A percentile compares a stretch with the other conserved stretches of the same genome.
Conservation (phyloP, 1,140 invertebrate species). For the Oscheius sp. region DNA sequence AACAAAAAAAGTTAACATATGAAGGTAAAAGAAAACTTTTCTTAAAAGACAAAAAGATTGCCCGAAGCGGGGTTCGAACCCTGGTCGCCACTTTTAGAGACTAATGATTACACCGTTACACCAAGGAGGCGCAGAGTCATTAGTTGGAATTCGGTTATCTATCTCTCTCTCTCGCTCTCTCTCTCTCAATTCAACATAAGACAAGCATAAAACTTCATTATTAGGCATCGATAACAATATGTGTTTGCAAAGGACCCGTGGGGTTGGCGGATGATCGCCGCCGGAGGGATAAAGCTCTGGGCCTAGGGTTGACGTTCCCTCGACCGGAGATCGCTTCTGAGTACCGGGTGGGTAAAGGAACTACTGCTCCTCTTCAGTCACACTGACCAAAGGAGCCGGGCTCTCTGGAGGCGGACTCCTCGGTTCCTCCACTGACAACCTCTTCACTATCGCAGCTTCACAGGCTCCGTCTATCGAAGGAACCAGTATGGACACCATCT, state of each 20-base stretch:
- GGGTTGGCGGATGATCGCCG: too few species aligned
- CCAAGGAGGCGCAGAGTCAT: too few species aligned
- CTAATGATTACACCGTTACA: too few species aligned
- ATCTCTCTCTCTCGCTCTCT: too few species aligned
- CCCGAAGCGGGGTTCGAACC: too few species aligned
- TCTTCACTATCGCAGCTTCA: slow-evolving; percentile 29
- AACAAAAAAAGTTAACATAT: neutral
- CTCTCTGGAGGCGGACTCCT: slow-evolving; percentile 6
- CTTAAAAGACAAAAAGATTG: neutral
- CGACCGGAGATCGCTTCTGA: neutral
- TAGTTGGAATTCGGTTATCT: too few species aligned
- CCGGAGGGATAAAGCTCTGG: neutral
- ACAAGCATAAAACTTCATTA: too few species aligned
- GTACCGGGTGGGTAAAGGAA: neutral
- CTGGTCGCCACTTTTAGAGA: too few species aligned
- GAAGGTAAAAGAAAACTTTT: neutral
- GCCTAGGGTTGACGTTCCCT: neutral
- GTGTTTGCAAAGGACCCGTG: too few species aligned
- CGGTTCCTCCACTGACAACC: slow-evolving; percentile 8
- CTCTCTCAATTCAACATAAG: too few species aligned
- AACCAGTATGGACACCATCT: slow-evolving; percentile 33
- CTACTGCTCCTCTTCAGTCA: slow-evolving; percentile 24
- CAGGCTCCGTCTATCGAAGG: slow-evolving; percentile 20
- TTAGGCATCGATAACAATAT: too few species aligned
- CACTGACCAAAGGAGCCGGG: slow-evolving; percentile 23